Conservation (phyloP, 2,888 invertebrate genomes). For the Agonopterix subpropinquella region DNA sequence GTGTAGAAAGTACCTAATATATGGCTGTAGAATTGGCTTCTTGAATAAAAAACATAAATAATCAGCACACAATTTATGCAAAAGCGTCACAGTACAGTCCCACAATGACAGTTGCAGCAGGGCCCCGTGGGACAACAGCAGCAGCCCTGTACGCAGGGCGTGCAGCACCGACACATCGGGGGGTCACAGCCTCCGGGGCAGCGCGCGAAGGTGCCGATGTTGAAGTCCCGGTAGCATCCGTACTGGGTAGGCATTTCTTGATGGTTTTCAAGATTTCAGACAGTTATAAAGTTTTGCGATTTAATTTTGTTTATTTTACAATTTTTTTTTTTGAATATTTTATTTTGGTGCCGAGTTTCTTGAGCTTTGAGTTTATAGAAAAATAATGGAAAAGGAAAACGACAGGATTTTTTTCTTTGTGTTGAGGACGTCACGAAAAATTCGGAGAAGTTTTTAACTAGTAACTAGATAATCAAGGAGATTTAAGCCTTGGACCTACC, state of each 20-base stretch:
- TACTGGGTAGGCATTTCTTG: constrained; percentile 38
- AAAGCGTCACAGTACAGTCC: not conserved
- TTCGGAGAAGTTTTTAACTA: too few relatives aligned
- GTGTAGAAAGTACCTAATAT: too few relatives aligned
- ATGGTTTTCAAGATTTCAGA: not conserved
- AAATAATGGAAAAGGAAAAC: too few relatives aligned
- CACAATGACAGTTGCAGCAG: constrained; percentile 35
- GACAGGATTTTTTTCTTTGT: not conserved
- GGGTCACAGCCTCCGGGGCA: constrained; percentile 46
- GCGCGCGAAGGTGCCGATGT: constrained; percentile 45
- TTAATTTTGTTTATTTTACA: not conserved
- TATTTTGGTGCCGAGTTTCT: constrained; percentile 1
- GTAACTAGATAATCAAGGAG: too few relatives aligned
- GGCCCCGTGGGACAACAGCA: constrained; percentile 42
- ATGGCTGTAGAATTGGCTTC: too few relatives aligned
- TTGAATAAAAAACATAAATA: not conserved
- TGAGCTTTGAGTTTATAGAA: not conserved
- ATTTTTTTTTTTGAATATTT: constrained; percentile 7
- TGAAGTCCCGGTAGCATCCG: constrained; percentile 53
- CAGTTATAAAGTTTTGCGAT: not conserved
- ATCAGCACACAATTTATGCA: constrained; percentile 4
- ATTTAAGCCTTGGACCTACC: too few relatives aligned
- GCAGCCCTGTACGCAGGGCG: constrained; percentile 30
- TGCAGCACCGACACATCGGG: constrained; percentile 25
- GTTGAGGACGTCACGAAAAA: too few relatives aligned